A percentile compares a stretch with the other conserved stretches of the same genome.
phyloP scores from a whole-genome alignment of 2,797 vertebrate species.

The Chelon auratus region DNA sequence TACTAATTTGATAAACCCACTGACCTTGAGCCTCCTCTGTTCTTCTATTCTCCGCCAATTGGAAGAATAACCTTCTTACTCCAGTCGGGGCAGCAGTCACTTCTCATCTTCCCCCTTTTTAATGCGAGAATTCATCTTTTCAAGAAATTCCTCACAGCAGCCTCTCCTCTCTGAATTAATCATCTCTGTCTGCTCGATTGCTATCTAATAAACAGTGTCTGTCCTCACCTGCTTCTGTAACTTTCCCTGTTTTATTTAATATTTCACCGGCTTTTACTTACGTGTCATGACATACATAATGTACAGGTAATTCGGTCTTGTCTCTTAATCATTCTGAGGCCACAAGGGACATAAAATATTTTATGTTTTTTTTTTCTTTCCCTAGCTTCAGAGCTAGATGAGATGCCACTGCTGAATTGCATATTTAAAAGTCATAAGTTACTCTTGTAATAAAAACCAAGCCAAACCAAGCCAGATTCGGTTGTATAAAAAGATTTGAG shows the following conservation, averaged over 20 bases:
- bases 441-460: constrained; percentile 23
- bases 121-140: constrained; percentile 37
- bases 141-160: constrained; percentile 16
- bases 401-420: background rate
- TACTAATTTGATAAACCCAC: constrained; percentile 44
- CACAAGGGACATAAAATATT: background rate
- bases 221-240: background rate
- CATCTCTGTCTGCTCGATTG: constrained; percentile 11
- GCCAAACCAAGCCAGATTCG: constrained; percentile 21
- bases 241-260: constrained; percentile 17
- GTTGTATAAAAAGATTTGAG: constrained; percentile 24
- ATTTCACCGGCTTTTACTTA: constrained; percentile 10
- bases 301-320: constrained; percentile 16
- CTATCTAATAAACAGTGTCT: constrained; percentile 15
- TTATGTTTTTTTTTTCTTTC: background rate
- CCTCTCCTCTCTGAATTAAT: constrained; percentile 5
- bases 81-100: constrained; percentile 32
- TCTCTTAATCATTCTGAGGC: constrained; percentile 22
- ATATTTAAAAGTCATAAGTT: constrained; percentile 22
- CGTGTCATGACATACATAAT: constrained; percentile 3
- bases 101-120: constrained; percentile 19
- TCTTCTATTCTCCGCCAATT: constrained; percentile 9
- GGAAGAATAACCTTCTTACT: constrained; percentile 31
- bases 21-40: constrained; percentile 40
- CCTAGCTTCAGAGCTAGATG: background rate